Conservation (phyloP, 1,140 invertebrate species). For the Pogonomyrmex californicus region DNA sequence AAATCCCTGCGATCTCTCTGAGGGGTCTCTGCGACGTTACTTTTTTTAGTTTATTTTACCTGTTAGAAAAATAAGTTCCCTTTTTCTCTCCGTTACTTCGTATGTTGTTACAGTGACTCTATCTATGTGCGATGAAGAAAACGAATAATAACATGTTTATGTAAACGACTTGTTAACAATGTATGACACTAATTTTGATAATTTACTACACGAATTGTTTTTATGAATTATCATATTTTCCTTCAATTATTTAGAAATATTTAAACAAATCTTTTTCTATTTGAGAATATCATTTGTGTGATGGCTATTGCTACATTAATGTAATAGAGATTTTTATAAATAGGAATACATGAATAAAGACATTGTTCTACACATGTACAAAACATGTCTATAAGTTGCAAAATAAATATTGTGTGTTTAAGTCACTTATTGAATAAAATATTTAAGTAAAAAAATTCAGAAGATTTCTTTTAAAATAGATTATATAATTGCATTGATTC, state of each 20-base stretch:
- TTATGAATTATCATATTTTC: background rate
- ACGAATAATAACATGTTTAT: conserved; percentile 8
- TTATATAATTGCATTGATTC: background rate
- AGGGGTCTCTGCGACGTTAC: background rate
- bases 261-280: background rate
- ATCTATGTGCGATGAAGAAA: background rate
- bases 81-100: background rate
- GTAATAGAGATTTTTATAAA: conserved; percentile 1
- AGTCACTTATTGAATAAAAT: background rate
- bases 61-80: conserved; percentile 39
- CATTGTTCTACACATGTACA: background rate
- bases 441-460: background rate
- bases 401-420: background rate
- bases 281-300: background rate
- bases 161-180: background rate
- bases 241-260: background rate
- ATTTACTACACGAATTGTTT: background rate
- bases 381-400: background rate
- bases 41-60: background rate
- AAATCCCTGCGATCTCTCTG: conserved; percentile 23
- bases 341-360: background rate
- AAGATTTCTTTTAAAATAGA: background rate
- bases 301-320: background rate
- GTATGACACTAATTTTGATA: background rate
- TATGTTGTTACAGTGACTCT: background rate